phyloP scores from a whole-genome alignment of 2,113 vertebrate genomes.

The human (Homo sapiens) region DNA sequence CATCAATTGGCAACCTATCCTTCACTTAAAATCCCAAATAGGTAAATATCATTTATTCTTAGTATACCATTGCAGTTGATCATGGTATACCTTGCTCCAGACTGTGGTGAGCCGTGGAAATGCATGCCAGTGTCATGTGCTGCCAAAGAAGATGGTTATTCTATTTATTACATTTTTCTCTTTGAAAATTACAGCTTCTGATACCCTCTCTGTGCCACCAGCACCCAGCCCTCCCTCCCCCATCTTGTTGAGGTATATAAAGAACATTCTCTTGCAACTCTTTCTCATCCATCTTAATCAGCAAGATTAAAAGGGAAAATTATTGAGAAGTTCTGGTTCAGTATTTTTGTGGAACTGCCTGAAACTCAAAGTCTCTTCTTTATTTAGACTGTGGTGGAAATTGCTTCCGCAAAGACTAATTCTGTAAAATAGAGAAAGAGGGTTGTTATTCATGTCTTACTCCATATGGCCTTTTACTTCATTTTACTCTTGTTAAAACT shows the following conservation, averaged over 20 bases:
- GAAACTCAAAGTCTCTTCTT: conserved; percentile 4
- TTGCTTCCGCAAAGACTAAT: conserved; percentile 2
- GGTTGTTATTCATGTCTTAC: background rate
- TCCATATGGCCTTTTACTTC: conserved; percentile 39
- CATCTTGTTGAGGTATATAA: background rate
- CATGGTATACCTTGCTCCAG: background rate
- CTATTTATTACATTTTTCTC: background rate
- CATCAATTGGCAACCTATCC: background rate
- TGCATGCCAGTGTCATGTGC: background rate
- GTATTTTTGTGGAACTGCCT: conserved; percentile 14
- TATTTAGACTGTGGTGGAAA: background rate
- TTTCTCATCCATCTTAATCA: conserved; percentile 60
- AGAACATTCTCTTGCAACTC: background rate
- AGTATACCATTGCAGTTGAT: background rate
- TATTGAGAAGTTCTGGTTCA: conserved; percentile 9
- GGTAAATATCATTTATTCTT: background rate
- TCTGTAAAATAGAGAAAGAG: conserved; percentile 14
- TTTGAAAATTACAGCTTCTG: conserved; percentile 13
- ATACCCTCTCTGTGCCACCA: background rate
- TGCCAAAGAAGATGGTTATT: background rate
- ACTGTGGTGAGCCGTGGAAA: background rate
- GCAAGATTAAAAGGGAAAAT: background rate
- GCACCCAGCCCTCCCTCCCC: background rate
- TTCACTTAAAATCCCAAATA: background rate
- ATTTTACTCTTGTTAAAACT: conserved; percentile 56